Conservation (phyloP, 1,140 invertebrate genomes). For the Arctopsyche grandis region DNA sequence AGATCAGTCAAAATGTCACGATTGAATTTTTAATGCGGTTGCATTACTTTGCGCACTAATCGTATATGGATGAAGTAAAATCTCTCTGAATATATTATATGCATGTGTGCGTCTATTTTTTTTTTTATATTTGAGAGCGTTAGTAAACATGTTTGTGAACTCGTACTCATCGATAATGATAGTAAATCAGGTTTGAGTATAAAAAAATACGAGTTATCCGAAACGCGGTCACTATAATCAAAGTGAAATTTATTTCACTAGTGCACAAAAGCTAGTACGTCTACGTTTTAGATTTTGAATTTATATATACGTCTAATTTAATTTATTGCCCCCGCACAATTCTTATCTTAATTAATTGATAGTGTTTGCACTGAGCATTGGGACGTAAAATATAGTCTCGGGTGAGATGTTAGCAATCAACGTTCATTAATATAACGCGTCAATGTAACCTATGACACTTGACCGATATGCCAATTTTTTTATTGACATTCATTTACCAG, state of each 20-base stretch:
- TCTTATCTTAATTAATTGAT: background rate
- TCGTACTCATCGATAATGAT: slow-evolving; percentile 32
- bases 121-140: background rate
- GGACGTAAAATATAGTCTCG: too few relatives aligned
- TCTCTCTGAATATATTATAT: background rate
- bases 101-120: background rate
- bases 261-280: slow-evolving; percentile 19
- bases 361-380: too few relatives aligned
- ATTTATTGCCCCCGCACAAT: background rate
- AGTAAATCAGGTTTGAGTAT: slow-evolving; percentile 28
- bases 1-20: too few relatives aligned
- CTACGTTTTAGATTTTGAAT: slow-evolving; percentile 5
- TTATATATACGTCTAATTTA: slow-evolving; percentile 7
- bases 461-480: too few relatives aligned
- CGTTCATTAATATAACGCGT: too few relatives aligned
- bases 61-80: too few relatives aligned
- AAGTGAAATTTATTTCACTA: slow-evolving; percentile 47
- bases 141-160: slow-evolving; percentile 10
- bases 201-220: slow-evolving; percentile 37
- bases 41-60: too few relatives aligned
- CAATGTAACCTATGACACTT: too few relatives aligned
- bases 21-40: too few relatives aligned
- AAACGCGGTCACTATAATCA: slow-evolving; percentile 44
- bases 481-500: too few relatives aligned
- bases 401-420: too few relatives aligned